A percentile compares a stretch with the other conserved stretches of the same genome.
Evolutionary conservation across 2,888 invertebrate species (phyloP).

Genomic region (Lepidocyrtoides sp.): DNA sequence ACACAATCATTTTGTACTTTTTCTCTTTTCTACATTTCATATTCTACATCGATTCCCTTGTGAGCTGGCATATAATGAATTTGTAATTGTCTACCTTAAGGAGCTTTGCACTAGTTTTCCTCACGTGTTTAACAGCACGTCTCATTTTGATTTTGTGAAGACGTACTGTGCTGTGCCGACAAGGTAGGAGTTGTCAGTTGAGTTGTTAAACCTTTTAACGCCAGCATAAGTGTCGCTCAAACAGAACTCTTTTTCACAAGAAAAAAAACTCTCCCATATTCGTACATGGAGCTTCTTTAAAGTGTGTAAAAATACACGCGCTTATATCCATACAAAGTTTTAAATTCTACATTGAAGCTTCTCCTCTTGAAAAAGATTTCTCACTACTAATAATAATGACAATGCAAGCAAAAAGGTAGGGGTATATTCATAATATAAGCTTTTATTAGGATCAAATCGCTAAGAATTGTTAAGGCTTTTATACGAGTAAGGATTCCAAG

Average conservation of each 20-base stretch:
- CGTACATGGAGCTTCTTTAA: neutral
- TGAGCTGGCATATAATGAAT: neutral
- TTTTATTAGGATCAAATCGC: conserved; percentile 2
- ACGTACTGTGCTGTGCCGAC: neutral
- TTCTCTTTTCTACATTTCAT: too few relatives aligned
- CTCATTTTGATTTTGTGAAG: neutral
- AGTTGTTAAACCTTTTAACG: neutral
- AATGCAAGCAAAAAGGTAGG: neutral
- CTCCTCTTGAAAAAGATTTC: neutral
- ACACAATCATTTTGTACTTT: too few relatives aligned
- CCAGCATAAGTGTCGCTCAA: neutral
- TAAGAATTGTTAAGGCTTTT: neutral
- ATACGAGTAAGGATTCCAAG: neutral
- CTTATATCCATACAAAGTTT: neutral
- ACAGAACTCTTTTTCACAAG: neutral
- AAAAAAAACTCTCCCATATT: neutral
- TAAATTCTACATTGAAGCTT: too few relatives aligned
- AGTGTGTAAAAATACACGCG: neutral
- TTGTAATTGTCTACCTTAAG: conserved; percentile 10
- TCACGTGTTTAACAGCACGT: neutral
- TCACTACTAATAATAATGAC: neutral
- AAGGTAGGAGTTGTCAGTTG: neutral
- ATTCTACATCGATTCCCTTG: neutral
- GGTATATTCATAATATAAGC: too few relatives aligned
- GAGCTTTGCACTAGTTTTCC: neutral